Conservation (phyloP, 2,797 vertebrate species). For the Myotis planiceps region DNA sequence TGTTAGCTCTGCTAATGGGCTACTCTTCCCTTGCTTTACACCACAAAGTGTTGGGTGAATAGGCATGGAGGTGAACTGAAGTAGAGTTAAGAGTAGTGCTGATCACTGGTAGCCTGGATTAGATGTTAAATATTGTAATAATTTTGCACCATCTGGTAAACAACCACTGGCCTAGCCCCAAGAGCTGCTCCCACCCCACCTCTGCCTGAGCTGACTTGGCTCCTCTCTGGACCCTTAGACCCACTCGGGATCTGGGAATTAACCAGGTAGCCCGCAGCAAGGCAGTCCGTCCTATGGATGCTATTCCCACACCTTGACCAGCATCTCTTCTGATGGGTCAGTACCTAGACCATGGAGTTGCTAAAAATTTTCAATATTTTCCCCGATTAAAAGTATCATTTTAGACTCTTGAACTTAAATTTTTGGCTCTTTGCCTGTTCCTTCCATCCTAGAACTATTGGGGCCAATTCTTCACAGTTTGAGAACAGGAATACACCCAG, state of each 20-base stretch:
- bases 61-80: background rate
- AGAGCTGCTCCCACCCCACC: too few species aligned
- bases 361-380: background rate
- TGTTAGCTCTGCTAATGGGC: background rate
- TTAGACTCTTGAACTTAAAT: slow-evolving; percentile 11
- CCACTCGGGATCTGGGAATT: background rate
- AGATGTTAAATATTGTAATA: background rate
- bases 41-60: background rate
- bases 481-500: slow-evolving; percentile 66
- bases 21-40: background rate
- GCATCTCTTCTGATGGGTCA: background rate
- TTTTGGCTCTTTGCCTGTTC: slow-evolving; percentile 38
- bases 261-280: background rate
- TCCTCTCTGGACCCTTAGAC: background rate
- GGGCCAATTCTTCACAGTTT: slow-evolving; percentile 56
- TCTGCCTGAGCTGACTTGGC: background rate
- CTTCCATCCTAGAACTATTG: slow-evolving; percentile 26
- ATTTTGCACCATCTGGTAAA: background rate
- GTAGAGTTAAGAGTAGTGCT: background rate
- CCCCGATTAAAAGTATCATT: background rate
- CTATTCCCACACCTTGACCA: background rate
- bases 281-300: background rate
- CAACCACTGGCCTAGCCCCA: background rate
- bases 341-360: background rate
- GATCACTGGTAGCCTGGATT: background rate